Percentiles rank a stretch among this genome's conserved stretches.
These are phyloP conservation scores for Scaptomyza cyrtandrae DNA, from an alignment of 2,888 invertebrate species.

Conservation along the genomic window DNA sequence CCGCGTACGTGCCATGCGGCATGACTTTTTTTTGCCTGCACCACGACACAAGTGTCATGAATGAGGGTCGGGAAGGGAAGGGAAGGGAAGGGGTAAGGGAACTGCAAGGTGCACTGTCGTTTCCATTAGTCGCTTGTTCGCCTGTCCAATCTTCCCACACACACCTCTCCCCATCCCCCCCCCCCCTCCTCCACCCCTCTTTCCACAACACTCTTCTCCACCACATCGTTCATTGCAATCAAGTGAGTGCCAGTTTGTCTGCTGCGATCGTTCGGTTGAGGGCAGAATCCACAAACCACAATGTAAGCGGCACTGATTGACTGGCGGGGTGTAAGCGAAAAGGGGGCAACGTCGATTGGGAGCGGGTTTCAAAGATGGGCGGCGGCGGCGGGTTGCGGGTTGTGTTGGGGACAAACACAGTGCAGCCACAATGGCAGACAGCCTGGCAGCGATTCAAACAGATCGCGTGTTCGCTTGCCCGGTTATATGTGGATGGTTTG, in stretches of 20 bases:
- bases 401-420: background rate
- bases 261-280: conserved; percentile 60
- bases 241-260: conserved; percentile 79
- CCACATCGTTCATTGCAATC: conserved; percentile 65
- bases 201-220: background rate
- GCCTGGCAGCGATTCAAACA: conserved; percentile 70
- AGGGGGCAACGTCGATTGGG: conserved; percentile 25
- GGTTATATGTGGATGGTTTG: conserved; percentile 6
- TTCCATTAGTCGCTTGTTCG: conserved; percentile 60
- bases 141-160: conserved; percentile 3
- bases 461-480: conserved; percentile 68
- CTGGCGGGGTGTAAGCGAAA: conserved; percentile 16
- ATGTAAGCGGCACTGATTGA: conserved; percentile 56
- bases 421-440: conserved; percentile 72
- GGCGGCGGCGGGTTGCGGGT: background rate
- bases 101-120: conserved; percentile 53
- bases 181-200: background rate
- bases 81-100: conserved; percentile 4
- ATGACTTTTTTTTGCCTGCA: conserved; percentile 26
- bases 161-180: conserved; percentile 1
- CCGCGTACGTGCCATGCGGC: conserved; percentile 46
- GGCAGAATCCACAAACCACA: conserved; percentile 45
- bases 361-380: conserved; percentile 24
- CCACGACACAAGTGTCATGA: background rate
- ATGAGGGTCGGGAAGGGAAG: too few relatives aligned